Percentiles rank a stretch among this genome's conserved stretches.
phyloP scores from a whole-genome alignment of 2,888 invertebrate genomes.

The Zaprionus lineosus region DNA sequence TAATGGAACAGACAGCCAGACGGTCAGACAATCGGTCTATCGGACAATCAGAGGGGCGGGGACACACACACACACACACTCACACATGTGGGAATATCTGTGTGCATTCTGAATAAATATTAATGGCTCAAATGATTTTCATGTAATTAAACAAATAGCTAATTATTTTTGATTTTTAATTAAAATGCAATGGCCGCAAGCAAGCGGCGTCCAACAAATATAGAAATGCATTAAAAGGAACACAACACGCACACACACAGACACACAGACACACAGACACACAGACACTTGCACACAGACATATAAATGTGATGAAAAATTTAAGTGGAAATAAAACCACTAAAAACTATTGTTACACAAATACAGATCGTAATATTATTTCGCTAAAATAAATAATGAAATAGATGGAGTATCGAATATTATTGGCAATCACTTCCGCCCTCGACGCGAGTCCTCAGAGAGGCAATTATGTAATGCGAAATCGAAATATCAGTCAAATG shows the following conservation, averaged over 20 bases:
- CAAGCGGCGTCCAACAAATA: constrained; percentile 32
- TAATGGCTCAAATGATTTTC: constrained; percentile 72
- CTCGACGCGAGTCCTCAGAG: too few relatives aligned
- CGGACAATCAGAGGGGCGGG: too few relatives aligned
- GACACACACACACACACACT: not conserved
- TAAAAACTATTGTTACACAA: constrained; percentile 17
- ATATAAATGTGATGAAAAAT: constrained; percentile 12
- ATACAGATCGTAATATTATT: constrained; percentile 1
- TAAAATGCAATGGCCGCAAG: constrained; percentile 65
- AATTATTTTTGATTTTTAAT: constrained; percentile 77
- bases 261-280: not conserved
- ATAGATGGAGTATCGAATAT: constrained; percentile 24
- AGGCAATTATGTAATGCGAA: constrained; percentile 29
- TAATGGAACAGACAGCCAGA: constrained; percentile 55
- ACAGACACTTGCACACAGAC: too few relatives aligned
- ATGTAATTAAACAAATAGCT: constrained; percentile 77
- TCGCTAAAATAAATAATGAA: constrained; percentile 32
- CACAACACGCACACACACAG: constrained; percentile 12
- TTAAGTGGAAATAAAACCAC: constrained; percentile 33
- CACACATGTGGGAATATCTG: not conserved
- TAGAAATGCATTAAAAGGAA: constrained; percentile 45
- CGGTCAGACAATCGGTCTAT: constrained; percentile 29
- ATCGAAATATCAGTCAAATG: too few relatives aligned
- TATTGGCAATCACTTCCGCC: constrained; percentile 33
- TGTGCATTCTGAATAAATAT: constrained; percentile 67